Conservation (phyloP, 1,140 invertebrate genomes). For the Physella acuta region DNA sequence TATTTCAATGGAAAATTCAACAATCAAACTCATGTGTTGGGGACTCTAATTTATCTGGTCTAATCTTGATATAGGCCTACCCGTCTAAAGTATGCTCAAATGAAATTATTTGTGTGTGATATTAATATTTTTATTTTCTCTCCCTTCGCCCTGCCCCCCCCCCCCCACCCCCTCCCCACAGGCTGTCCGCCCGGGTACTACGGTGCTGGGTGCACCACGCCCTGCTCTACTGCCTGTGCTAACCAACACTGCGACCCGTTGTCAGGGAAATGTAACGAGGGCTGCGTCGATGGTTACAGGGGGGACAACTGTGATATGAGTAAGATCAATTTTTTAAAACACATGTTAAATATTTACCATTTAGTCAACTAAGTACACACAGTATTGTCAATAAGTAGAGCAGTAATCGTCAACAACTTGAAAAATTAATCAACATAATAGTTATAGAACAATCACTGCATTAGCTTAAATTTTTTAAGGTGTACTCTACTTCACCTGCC, state of each 20-base stretch:
- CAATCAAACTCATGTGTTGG: not conserved
- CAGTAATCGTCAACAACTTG: too few species aligned
- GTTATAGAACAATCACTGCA: not conserved
- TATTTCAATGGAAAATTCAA: too few species aligned
- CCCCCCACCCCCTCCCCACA: too few species aligned
- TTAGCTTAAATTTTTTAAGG: not conserved
- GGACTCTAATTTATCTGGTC: not conserved
- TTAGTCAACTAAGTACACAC: too few species aligned
- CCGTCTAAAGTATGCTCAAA: not conserved
- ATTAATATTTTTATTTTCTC: not conserved
- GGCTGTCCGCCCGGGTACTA: not conserved
- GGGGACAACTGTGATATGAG: not conserved
- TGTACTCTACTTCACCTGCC: not conserved
- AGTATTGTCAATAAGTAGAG: too few species aligned
- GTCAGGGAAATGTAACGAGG: not conserved
- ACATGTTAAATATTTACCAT: too few species aligned
- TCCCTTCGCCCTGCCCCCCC: too few species aligned
- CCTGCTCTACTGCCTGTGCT: not conserved
- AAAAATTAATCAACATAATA: too few species aligned
- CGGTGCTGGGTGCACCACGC: not conserved
- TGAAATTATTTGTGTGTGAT: not conserved
- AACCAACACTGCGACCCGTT: not conserved
- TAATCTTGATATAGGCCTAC: not conserved
- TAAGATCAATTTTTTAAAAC: not conserved
- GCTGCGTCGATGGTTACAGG: not conserved